Evolutionary conservation across 2,888 invertebrate species (phyloP).

Genomic region (Xestia c-nigrum): DNA sequence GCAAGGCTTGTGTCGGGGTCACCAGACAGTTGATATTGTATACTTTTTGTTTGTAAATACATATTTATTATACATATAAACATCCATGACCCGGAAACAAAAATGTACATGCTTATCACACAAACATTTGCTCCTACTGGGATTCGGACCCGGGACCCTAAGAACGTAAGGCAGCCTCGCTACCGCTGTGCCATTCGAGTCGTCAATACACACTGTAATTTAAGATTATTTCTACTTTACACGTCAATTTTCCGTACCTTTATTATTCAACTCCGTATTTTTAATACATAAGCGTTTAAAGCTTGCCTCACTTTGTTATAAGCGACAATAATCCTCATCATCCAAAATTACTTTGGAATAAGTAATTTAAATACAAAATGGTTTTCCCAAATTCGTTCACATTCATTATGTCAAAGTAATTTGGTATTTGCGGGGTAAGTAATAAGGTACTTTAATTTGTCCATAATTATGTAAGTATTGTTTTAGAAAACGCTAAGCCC

Average conservation of each 20-base stretch:
- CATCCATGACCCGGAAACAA: no score
- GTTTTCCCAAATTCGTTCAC: slow-evolving; percentile 28
- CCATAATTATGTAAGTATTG: slow-evolving; percentile 32
- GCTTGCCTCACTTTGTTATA: slow-evolving; percentile 14
- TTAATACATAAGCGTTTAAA: slow-evolving; percentile 13
- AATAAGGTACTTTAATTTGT: slow-evolving; percentile 34
- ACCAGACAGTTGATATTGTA: no score
- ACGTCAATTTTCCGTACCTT: not conserved
- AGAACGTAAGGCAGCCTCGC: no score
- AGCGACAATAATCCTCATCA: slow-evolving; percentile 54
- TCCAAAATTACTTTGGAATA: slow-evolving; percentile 52
- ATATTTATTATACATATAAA: no score
- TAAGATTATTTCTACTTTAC: not conserved
- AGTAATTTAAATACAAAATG: slow-evolving; percentile 46
- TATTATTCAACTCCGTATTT: slow-evolving; percentile 8
- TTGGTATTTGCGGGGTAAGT: slow-evolving; percentile 25
- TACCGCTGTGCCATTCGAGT: no score
- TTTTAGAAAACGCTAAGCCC: slow-evolving; percentile 19
- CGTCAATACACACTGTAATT: not conserved
- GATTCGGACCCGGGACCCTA: no score
- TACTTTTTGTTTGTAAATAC: no score
- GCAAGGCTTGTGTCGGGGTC: no score
- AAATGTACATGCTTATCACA: no score
- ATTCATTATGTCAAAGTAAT: slow-evolving; percentile 41
- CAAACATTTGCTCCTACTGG: no score